Evolutionary conservation across 2,888 invertebrate species (phyloP).

Genomic region (Calliphora vomitoria): DNA sequence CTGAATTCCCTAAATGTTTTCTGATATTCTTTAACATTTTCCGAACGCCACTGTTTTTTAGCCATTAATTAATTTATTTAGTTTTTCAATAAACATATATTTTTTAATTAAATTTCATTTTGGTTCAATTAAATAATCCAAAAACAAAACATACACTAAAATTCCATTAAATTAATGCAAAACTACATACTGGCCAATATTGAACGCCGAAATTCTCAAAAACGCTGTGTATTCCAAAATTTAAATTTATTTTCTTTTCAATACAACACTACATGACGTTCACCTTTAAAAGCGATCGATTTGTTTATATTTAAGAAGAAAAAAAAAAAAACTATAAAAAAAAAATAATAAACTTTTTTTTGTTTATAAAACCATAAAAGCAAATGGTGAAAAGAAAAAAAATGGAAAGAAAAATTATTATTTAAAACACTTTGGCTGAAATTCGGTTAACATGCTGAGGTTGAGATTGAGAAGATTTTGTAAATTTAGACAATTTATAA

Average conservation of each 20-base stretch:
- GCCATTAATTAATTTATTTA: not conserved
- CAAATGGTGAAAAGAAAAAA: not conserved
- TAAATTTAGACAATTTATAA: slow-evolving; percentile 28
- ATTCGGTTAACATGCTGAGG: slow-evolving; percentile 9
- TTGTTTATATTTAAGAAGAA: slow-evolving; percentile 28
- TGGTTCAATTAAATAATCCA: not conserved
- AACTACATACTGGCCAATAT: not conserved
- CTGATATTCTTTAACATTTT: not conserved
- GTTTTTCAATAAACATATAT: not conserved
- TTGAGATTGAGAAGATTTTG: slow-evolving; percentile 7
- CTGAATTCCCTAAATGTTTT: not conserved
- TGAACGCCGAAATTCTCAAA: not conserved
- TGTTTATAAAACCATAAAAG: slow-evolving; percentile 35
- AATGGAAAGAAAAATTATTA: not conserved
- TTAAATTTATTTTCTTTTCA: slow-evolving; percentile 15
- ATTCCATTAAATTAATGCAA: slow-evolving; percentile 8
- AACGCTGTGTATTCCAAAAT: not conserved
- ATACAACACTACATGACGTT: slow-evolving; percentile 29
- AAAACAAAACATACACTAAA: not conserved
- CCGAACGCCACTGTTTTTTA: not conserved
- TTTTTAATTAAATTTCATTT: not conserved
- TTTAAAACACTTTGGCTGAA: slow-evolving; percentile 8
- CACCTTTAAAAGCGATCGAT: not conserved
- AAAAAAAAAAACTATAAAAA: not conserved
- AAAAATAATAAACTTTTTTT: slow-evolving; percentile 17